Base-by-base conservation (phyloP, 2,888 invertebrate species). In the Oxytorus armatus region DNA sequence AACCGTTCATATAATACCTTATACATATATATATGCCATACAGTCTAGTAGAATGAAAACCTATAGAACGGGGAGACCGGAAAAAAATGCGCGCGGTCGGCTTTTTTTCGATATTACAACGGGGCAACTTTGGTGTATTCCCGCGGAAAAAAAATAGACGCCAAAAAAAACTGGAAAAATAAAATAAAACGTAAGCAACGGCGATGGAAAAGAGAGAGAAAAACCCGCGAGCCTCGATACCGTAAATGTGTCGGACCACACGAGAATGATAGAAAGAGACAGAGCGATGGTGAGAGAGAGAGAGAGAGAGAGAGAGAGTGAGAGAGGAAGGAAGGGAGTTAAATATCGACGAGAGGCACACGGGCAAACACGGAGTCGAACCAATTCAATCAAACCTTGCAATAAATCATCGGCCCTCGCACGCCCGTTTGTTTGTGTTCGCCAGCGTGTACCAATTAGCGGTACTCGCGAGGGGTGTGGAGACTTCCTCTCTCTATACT, bases 351-450 rank as follows among this genome's bases (percentile, higher is more conserved):
- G 85, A 83, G 82, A 79, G 81, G 85, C 83, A 78, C 80, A 66
- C 82, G 82, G 80, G 87, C 88, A 89, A 88, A 90, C 89, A 89
- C 70, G 63, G 83, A 86, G 84, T 85, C 86, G 86, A 88, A 89
- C 89, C 88, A 90, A 91, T 90, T 91, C 90, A 91, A 91, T 91
- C 90, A 89, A 89, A 90, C 90, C 89, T 88, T 87, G 89, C 91
- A 88, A 89, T 91, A 90, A 90, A 91, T 91, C 91, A 90, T 91
- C 88, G 87, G 82, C 83, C 83, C 85, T 86, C 84, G 86, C 84
- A 84, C 83, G 77, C 83, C 79, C 84, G 83, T 83, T 85, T 89
- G 88, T 90, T 89, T 88, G 88, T n/a, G 86, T 82, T 86, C 87
- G 85, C 82, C 83, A 66, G 81, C 72, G 77, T 88, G 89, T 88